Evolutionary conservation across 1,140 invertebrate genomes (phyloP).

Genomic region (Drosophila willistoni): DNA sequence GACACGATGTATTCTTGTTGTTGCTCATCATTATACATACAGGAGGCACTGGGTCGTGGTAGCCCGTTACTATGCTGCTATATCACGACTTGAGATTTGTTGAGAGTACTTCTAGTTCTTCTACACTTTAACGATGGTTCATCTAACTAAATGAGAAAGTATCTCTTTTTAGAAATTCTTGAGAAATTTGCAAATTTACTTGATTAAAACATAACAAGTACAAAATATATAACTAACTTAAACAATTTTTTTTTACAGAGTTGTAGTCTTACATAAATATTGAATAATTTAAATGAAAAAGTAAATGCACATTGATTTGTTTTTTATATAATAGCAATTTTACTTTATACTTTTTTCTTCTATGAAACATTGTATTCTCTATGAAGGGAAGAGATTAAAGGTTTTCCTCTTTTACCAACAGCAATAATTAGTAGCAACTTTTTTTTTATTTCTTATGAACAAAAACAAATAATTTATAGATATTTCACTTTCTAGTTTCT

Average conservation of each 20-base stretch:
- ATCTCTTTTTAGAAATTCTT: constrained; percentile 16
- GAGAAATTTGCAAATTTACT: background rate
- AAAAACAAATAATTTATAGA: no score
- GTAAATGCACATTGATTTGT: background rate
- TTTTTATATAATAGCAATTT: no score
- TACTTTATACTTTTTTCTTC: no score
- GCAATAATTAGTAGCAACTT: no score
- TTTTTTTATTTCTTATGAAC: no score
- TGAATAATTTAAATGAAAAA: background rate
- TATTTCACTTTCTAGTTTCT: no score
- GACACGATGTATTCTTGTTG: constrained; percentile 39
- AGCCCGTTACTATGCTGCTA: constrained; percentile 66
- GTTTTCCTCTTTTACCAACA: no score
- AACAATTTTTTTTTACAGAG: background rate
- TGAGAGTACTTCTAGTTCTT: constrained; percentile 42
- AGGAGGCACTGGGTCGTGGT: constrained; percentile 34
- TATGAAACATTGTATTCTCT: no score
- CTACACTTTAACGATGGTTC: constrained; percentile 39
- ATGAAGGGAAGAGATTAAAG: no score
- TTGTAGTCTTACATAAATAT: background rate
- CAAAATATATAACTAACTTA: background rate
- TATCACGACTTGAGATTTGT: constrained; percentile 69
- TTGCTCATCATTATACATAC: constrained; percentile 73
- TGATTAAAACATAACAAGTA: background rate
- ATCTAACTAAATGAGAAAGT: constrained; percentile 37